These are phyloP conservation scores for Naja naja DNA, from an alignment of 2,113 vertebrate genomes.

Conservation along the genomic window DNA sequence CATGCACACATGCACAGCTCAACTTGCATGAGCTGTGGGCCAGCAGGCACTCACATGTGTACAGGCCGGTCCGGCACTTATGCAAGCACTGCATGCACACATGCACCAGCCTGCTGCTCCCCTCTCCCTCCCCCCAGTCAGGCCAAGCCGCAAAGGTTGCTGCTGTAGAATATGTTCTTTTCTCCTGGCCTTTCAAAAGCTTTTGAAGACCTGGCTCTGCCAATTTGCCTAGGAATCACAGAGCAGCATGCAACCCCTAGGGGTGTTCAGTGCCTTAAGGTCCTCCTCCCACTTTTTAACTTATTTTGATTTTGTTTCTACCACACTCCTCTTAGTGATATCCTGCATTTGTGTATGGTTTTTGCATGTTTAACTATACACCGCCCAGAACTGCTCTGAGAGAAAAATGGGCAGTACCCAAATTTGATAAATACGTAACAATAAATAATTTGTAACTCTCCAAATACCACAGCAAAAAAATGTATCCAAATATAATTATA, in stretches of 20 bases:
- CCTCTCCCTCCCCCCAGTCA: background rate
- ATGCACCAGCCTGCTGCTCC: background rate
- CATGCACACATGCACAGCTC: background rate
- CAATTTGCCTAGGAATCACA: background rate
- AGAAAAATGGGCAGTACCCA: background rate
- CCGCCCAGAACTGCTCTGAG: background rate
- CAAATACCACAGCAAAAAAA: background rate
- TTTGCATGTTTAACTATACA: background rate
- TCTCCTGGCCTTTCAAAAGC: background rate
- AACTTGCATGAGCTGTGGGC: background rate
- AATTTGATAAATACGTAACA: background rate
- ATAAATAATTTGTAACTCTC: constrained; percentile 8
- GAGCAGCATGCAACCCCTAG: background rate
- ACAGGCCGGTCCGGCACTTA: background rate
- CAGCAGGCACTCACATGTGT: background rate
- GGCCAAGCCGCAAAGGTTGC: background rate
- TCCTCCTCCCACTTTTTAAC: background rate
- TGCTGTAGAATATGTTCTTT: background rate
- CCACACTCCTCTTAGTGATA: background rate
- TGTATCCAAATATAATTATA: background rate
- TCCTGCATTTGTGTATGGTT: background rate
- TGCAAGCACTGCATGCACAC: background rate
- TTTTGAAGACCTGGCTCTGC: background rate
- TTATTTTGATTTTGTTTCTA: background rate
- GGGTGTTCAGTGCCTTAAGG: background rate